Evolutionary conservation across 1,140 invertebrate species (phyloP).

Genomic region (Berghia stephanieae): DNA sequence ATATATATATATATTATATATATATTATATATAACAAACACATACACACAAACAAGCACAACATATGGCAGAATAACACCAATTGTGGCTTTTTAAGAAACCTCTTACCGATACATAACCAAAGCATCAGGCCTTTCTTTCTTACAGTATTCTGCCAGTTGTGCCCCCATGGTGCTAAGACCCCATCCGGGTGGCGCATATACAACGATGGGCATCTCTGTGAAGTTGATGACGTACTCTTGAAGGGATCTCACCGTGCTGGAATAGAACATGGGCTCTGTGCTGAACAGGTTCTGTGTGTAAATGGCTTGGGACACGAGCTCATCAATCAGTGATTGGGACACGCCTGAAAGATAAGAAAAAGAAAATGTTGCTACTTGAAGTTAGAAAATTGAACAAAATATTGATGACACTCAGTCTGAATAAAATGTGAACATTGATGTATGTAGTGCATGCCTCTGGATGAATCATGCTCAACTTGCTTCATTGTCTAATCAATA

Average conservation of each 20-base stretch:
- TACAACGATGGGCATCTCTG: conserved; percentile 19
- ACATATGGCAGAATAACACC: no score
- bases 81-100: no score
- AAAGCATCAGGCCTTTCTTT: not conserved
- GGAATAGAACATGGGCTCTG: conserved; percentile 1
- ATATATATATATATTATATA: no score
- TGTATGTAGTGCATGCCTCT: no score
- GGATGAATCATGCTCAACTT: no score
- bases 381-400: no score
- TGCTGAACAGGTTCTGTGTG: not conserved
- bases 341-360: conserved; percentile 15
- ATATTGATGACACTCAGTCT: no score
- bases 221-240: not conserved
- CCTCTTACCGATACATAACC: conserved; percentile 7
- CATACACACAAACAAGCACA: no score
- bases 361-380: no score
- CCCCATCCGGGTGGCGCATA: conserved; percentile 9
- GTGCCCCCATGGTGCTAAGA: not conserved
- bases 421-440: no score
- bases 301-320: conserved; percentile 16
- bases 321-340: conserved; percentile 17
- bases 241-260: conserved; percentile 5
- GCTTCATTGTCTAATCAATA: no score
- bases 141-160: not conserved
- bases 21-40: no score